Conservation (phyloP, 1,140 invertebrate genomes). For the Zophobas morio region DNA sequence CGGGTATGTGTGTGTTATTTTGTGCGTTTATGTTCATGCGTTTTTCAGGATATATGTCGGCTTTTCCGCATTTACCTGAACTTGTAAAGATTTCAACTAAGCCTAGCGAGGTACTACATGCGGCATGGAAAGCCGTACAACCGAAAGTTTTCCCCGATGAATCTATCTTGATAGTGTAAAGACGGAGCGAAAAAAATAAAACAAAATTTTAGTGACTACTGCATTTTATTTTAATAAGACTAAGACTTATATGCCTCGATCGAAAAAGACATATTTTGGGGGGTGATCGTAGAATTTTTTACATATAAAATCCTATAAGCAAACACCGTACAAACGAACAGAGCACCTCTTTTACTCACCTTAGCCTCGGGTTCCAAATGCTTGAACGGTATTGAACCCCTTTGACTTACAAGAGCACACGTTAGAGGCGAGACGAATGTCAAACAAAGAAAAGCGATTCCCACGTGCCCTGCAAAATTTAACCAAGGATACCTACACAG, state of each 20-base stretch:
- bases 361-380: constrained; percentile 74
- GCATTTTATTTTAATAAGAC: constrained; percentile 30
- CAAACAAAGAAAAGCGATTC: constrained; percentile 79
- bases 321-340: constrained; percentile 28
- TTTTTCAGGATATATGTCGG: constrained; percentile 61
- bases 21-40: constrained; percentile 18
- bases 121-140: constrained; percentile 63
- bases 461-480: constrained; percentile 75
- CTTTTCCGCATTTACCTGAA: constrained; percentile 61
- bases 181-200: constrained; percentile 10
- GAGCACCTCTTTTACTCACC: constrained; percentile 59
- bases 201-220: neutral
- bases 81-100: constrained; percentile 57
- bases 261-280: constrained; percentile 72
- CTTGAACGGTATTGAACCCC: constrained; percentile 73
- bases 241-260: constrained; percentile 72
- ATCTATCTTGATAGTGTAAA: constrained; percentile 49
- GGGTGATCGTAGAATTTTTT: constrained; percentile 66
- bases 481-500: constrained; percentile 71
- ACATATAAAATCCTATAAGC: constrained; percentile 66
- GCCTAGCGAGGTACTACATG: constrained; percentile 60
- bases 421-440: constrained; percentile 84
- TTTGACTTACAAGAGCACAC: constrained; percentile 86
- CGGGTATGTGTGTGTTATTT: constrained; percentile 55
- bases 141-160: constrained; percentile 63